Conservation (phyloP, 2,797 vertebrate genomes). For the Mus spretus region DNA sequence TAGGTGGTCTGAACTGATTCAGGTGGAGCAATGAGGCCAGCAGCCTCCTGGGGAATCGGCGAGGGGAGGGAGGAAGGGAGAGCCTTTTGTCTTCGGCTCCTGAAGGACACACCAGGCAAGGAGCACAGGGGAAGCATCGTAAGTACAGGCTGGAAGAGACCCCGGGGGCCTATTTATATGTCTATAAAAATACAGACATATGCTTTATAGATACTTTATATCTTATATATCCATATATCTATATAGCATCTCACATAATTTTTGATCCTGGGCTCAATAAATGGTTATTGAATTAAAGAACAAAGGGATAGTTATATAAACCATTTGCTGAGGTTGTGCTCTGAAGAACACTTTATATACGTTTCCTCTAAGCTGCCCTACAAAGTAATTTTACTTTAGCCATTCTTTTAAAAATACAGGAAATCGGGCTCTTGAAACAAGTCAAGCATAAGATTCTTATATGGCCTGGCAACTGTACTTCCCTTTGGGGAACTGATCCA, state of each 20-base stretch:
- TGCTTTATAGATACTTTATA: constrained; percentile 80
- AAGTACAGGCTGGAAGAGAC: constrained; percentile 66
- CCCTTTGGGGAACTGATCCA: not conserved
- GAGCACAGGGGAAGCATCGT: constrained; percentile 7
- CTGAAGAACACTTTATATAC: not conserved
- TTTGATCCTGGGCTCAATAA: constrained; percentile 71
- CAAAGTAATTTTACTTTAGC: constrained; percentile 19
- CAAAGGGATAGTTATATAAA: constrained; percentile 54
- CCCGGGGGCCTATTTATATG: constrained; percentile 74
- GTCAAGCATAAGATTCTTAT: not conserved
- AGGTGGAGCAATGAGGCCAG: constrained; percentile 64
- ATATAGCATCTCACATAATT: constrained; percentile 70
- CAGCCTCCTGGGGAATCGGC: constrained; percentile 64
- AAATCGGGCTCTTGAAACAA: constrained; percentile 17
- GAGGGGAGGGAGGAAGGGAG: not conserved
- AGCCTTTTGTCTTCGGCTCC: constrained; percentile 78
- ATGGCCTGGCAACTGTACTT: not conserved
- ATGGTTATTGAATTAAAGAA: constrained; percentile 75
- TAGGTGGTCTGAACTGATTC: constrained; percentile 82
- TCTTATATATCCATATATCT: constrained; percentile 63
- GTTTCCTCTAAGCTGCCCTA: not conserved
- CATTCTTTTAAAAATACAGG: constrained; percentile 5
- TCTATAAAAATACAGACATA: constrained; percentile 77
- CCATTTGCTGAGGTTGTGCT: constrained; percentile 42
- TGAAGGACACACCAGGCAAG: constrained; percentile 79